phyloP scores from a whole-genome alignment of 2,113 vertebrate genomes.

The Holacanthus passer region DNA sequence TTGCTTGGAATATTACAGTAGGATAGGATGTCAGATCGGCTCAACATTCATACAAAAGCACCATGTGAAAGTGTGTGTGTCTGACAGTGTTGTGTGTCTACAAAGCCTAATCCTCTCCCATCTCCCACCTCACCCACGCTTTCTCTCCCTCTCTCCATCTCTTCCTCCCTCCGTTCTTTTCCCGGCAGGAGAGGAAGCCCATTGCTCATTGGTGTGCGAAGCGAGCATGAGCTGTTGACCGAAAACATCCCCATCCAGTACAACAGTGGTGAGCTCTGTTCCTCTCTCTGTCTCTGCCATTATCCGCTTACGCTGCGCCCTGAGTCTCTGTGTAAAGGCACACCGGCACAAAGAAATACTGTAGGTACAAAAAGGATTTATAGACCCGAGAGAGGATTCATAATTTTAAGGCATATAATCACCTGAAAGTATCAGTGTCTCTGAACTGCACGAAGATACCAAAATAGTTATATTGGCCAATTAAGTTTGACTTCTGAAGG shows the following conservation, averaged over 20 bases:
- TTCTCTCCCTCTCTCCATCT: background rate
- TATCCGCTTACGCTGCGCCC: conserved; percentile 27
- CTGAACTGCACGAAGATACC: background rate
- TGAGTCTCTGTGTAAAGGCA: conserved; percentile 4
- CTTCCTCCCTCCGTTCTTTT: conserved; percentile 20
- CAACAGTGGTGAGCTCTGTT: conserved; percentile 87
- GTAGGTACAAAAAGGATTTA: background rate
- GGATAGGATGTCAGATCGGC: conserved; percentile 14
- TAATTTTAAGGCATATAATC: background rate
- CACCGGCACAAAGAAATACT: background rate
- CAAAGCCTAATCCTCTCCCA: conserved; percentile 31
- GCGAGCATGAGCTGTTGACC: conserved; percentile 91
- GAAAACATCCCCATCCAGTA: conserved; percentile 94
- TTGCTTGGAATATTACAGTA: conserved; percentile 1
- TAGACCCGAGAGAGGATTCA: background rate
- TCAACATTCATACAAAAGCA: conserved; percentile 21
- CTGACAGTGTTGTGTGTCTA: conserved; percentile 21
- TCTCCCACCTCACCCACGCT: conserved; percentile 1
- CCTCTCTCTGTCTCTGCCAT: conserved; percentile 34
- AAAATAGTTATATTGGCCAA: background rate
- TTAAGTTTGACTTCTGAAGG: background rate
- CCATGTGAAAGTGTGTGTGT: conserved; percentile 5
- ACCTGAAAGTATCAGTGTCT: background rate
- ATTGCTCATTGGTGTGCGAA: conserved; percentile 94
- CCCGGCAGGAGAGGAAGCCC: conserved; percentile 93